phyloP scores from a whole-genome alignment of 2,888 invertebrate genomes.

The Pinctada fucata region DNA sequence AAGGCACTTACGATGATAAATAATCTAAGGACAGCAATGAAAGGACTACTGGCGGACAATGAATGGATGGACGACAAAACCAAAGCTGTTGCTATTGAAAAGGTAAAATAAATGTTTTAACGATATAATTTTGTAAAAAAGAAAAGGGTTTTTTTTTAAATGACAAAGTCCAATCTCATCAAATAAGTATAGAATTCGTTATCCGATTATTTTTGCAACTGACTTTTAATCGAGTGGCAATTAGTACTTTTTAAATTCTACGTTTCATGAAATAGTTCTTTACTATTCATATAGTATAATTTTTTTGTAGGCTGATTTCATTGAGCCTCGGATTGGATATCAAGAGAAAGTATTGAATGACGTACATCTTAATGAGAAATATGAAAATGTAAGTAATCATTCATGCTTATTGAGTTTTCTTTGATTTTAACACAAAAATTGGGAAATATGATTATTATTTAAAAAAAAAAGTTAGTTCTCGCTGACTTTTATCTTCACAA shows the following conservation, averaged over 20 bases:
- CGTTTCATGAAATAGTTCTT: no score
- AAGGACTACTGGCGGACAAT: slow-evolving; percentile 88
- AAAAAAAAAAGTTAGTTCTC: no score
- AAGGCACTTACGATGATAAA: slow-evolving; percentile 86
- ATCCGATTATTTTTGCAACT: not conserved
- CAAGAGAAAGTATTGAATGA: slow-evolving; percentile 89
- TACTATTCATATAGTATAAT: no score
- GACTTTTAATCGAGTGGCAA: not conserved
- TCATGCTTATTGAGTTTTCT: not conserved
- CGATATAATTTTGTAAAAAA: not conserved
- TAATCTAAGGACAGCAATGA: slow-evolving; percentile 90
- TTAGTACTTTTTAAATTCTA: no score
- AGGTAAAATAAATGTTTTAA: slow-evolving; percentile 61
- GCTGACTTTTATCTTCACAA: no score
- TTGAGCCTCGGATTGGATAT: slow-evolving; percentile 94
- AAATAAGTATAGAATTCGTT: not conserved
- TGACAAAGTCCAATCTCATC: not conserved
- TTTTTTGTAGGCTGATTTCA: slow-evolving; percentile 83
- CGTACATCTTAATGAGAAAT: slow-evolving; percentile 87
- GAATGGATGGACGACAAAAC: slow-evolving; percentile 96
- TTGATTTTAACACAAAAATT: no score
- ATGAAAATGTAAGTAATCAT: slow-evolving; percentile 76
- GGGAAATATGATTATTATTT: no score
- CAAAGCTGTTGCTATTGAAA: slow-evolving; percentile 76
- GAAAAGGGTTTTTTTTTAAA: not conserved